Evolutionary conservation across 2,797 vertebrate genomes (phyloP).

Genomic region (Denticeps clupeoides): DNA sequence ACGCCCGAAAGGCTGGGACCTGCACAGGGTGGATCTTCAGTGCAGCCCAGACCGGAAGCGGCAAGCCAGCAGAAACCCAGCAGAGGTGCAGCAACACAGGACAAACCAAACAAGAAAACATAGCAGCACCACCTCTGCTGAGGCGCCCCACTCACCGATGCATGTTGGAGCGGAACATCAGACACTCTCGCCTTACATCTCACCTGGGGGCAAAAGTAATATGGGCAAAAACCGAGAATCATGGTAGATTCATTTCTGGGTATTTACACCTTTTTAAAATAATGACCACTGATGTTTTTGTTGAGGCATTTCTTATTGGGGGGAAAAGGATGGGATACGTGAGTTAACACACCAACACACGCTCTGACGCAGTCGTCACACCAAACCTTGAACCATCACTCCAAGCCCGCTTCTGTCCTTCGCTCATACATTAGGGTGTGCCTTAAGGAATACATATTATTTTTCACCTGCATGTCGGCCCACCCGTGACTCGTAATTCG

Average conservation of each 20-base stretch:
- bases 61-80: conserved; percentile 22
- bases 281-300: too few species aligned
- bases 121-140: conserved; percentile 48
- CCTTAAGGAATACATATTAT: conserved; percentile 30
- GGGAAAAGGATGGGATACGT: too few species aligned
- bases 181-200: conserved; percentile 51
- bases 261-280: too few species aligned
- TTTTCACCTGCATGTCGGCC: conserved; percentile 19
- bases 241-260: conserved; percentile 11
- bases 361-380: conserved; percentile 35
- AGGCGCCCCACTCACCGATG: conserved; percentile 27
- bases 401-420: conserved; percentile 14
- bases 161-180: conserved; percentile 34
- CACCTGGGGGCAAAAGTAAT: conserved; percentile 35
- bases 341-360: conserved; percentile 30
- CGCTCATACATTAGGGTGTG: conserved; percentile 31
- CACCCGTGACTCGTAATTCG: conserved; percentile 13
- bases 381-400: neutral
- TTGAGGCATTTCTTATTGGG: too few species aligned
- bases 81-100: conserved; percentile 38
- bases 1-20: conserved; percentile 32
- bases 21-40: conserved; percentile 27
- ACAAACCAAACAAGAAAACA: conserved; percentile 70
- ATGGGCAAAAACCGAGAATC: conserved; percentile 6
- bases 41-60: conserved; percentile 42